Conservation (phyloP, 2,888 invertebrate genomes). For the Epinotia nisella region DNA sequence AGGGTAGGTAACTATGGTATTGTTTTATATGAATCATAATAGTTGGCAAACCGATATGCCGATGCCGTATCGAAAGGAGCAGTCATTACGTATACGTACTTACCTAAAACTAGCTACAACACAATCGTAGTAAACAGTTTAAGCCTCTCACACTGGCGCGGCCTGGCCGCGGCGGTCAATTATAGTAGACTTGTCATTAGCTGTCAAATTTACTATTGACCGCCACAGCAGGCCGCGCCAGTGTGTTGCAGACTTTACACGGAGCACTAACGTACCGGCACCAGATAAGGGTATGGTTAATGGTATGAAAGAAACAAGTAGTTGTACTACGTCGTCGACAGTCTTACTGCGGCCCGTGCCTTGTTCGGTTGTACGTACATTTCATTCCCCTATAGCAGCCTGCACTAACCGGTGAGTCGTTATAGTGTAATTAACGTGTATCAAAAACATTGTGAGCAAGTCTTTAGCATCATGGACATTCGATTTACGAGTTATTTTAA, state of each 20-base stretch:
- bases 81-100: slow-evolving; percentile 10
- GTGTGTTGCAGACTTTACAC: no score
- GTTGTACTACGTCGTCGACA: slow-evolving; percentile 22
- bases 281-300: slow-evolving; percentile 64
- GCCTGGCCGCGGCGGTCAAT: no score
- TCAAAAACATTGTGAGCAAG: slow-evolving; percentile 1
- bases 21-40: not conserved
- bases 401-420: slow-evolving; percentile 34
- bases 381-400: slow-evolving; percentile 1
- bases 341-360: slow-evolving; percentile 27
- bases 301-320: slow-evolving; percentile 43
- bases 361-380: slow-evolving; percentile 30
- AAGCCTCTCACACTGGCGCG: no score
- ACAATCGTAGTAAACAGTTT: slow-evolving; percentile 32
- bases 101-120: slow-evolving; percentile 9
- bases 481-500: no score
- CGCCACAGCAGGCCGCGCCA: no score
- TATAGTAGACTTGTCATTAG: no score
- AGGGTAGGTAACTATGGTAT: slow-evolving; percentile 1
- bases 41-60: not conserved
- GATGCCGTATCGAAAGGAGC: not conserved
- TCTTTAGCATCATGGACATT: not conserved
- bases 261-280: slow-evolving; percentile 59
- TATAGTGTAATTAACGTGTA: slow-evolving; percentile 21
- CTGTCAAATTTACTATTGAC: no score